phyloP scores from a whole-genome alignment of 2,113 vertebrate species.

The Burhinus bistriatus region DNA sequence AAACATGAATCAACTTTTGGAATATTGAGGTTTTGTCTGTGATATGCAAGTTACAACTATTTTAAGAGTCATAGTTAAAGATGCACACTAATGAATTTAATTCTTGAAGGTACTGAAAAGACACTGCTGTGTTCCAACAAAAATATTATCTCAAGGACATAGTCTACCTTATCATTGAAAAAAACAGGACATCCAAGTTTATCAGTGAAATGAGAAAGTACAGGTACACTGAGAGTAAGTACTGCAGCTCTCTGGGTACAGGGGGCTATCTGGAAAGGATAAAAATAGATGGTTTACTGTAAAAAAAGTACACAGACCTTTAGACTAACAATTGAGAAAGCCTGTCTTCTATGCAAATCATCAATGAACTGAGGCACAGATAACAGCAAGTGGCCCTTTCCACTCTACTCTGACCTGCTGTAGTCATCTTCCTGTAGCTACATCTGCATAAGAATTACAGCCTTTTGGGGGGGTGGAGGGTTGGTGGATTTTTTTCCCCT shows the following conservation, averaged over 20 bases:
- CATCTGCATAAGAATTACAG: neutral
- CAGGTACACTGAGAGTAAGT: neutral
- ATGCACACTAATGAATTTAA: neutral
- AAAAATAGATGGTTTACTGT: neutral
- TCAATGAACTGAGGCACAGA: neutral
- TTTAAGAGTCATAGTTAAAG: neutral
- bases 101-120: neutral
- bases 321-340: neutral
- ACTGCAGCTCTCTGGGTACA: neutral
- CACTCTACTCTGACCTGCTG: neutral
- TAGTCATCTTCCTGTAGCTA: neutral
- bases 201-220: neutral
- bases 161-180: neutral
- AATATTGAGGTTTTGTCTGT: neutral
- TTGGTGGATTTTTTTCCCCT: accelerated
- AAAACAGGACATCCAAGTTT: neutral
- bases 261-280: neutral
- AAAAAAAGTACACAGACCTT: neutral
- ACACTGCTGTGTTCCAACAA: neutral
- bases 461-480: neutral
- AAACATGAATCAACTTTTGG: neutral
- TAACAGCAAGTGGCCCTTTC: neutral
- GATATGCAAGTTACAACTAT: neutral
- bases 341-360: neutral
- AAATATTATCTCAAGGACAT: neutral